A percentile compares a stretch with the other conserved stretches of the same genome.
Conservation (phyloP, 92 coral and sea anemone species). For the Palythoa caribaeorum region DNA sequence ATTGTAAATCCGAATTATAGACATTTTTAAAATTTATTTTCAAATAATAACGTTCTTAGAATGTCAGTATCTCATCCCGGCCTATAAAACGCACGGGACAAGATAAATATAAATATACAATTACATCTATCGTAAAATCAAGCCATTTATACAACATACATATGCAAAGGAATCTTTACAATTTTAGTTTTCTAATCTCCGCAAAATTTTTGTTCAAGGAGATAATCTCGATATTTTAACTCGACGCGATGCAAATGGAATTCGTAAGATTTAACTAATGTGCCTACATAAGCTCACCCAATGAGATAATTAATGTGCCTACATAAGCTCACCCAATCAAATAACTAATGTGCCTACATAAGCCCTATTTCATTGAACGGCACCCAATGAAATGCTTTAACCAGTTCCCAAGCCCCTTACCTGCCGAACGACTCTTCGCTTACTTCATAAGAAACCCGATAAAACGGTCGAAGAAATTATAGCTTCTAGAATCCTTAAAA, state of each 20-base stretch:
- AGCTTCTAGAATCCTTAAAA: background rate
- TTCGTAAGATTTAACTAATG: background rate
- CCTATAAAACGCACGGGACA: constrained; percentile 6
- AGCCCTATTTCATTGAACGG: background rate
- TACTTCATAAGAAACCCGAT: background rate
- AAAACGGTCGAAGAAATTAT: background rate
- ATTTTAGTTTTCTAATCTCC: background rate
- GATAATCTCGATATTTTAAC: background rate
- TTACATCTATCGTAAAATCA: constrained; percentile 43
- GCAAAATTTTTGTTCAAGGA: background rate
- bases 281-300: background rate
- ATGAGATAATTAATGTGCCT: background rate
- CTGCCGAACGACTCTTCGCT: background rate
- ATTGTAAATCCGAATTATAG: constrained; percentile 26
- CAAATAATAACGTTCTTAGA: constrained; percentile 41
- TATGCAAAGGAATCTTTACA: constrained; percentile 36
- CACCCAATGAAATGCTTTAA: background rate
- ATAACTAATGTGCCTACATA: background rate
- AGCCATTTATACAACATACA: constrained; percentile 46
- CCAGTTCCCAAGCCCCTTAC: background rate
- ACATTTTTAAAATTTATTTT: constrained; percentile 40
- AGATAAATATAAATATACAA: constrained; percentile 51
- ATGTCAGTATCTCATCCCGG: constrained; percentile 8
- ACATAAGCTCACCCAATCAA: background rate
- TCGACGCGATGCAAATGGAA: background rate